Base-by-base conservation (phyloP, 2,888 invertebrate species). In the Gastrophysa polygoni region DNA sequence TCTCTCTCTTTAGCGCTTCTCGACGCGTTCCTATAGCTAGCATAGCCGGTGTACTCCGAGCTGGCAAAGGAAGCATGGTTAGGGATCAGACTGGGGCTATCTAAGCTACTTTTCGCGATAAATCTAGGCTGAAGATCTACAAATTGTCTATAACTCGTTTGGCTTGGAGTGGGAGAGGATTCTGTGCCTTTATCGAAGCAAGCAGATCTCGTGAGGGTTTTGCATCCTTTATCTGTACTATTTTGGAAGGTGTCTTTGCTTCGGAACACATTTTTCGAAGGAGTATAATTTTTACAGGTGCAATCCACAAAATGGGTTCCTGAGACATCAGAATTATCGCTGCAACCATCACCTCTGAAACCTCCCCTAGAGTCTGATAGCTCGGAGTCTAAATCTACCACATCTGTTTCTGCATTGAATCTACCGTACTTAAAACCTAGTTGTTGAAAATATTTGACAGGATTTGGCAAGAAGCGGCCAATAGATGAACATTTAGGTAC, bases 11-110 rank as follows among this genome's bases (percentile, higher is more conserved):
- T 69, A 11, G 67, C 59, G 50, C 69, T 71, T 32, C 76, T 70
- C 51, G 71, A 60, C 51, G 59, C 50, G n/a, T 52, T 63, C 48
- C 63, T 59, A 67, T 78, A 76, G 48, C 70, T 70, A 18, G 70
- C 68, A 57, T 69, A 68, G 56, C 74, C 75, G 46, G 76, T 70
- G 66, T 79, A 79, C 56, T 80, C 79, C 51, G 73, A 69, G 69
- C 77, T 78, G 69, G 52, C 57, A 63, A 67, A 57, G 69, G 61
- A 67, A 66, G 63, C 55, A 60, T 57, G 29, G 59, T 69, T 67
- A 72, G 63, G 67, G 57, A 61, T 52, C 56, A 57, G 34, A 60
- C 70, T 71, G 70, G 73, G 71, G 59, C 44, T 57, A 57, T 67
- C 69, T 61, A 67, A 16, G 49, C 66, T 68, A 68, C 67, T 67